Evolutionary conservation across 2,888 invertebrate genomes (phyloP), one percentile per base, ranked within the genome.

Genomic region (Malacosoma neustria): DNA sequence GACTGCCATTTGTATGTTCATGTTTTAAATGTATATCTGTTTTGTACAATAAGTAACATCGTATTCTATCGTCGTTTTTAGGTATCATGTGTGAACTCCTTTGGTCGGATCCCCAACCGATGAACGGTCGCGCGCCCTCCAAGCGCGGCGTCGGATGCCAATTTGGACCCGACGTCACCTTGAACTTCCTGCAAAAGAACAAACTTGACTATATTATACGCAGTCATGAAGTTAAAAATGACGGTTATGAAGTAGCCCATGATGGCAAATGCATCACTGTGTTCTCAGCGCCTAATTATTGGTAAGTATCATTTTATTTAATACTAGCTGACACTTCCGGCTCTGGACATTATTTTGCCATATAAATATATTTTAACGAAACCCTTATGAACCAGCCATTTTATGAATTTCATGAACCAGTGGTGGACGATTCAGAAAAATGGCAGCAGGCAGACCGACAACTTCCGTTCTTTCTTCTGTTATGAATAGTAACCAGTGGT

Each of bases 251-350:
- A 79, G 86, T 96, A 32, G 94, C 95, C 14, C 99, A 99, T 69
- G 91, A 95, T 62, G 97, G 96, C 29, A 95, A 95, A 68, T 99
- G 99, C 72, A 96, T 99, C 66, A 99, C 99, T 7, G 98, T 99
- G 34, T 99, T 99, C 88, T 98, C 98, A 1, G 99, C 99, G 54
- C 99, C 99, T 48, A 99, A 99, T 77, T 99, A 99, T 89, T 99
- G 99, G 97, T 97, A 74, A 74, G 81, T n/a, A n/a, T n/a, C n/a
- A n/a, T n/a, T n/a, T n/a, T n/a, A n/a, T n/a, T n/a, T n/a, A n/a
- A n/a, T n/a, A n/a, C n/a, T n/a, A n/a, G n/a, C n/a, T n/a, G n/a
- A n/a, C n/a, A n/a, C n/a, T n/a, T n/a, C n/a, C n/a, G n/a, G n/a
- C n/a, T n/a, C n/a, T n/a, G n/a, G n/a, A n/a, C n/a, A n/a, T n/a